These are phyloP conservation scores for Scaeva pyrastri DNA, from an alignment of 2,888 invertebrate species.

Conservation along the genomic window DNA sequence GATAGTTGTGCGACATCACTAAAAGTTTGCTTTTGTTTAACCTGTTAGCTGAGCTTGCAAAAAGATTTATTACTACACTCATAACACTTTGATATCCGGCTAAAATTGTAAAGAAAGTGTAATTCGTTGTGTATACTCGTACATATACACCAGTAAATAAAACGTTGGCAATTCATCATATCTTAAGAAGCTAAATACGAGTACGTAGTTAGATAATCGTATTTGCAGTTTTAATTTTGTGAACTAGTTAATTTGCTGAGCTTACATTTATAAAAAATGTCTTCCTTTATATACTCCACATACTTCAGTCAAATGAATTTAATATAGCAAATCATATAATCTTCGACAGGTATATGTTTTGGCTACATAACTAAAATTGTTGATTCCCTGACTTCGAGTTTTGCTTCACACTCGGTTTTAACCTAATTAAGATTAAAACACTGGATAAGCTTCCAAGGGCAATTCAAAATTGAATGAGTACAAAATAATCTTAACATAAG, in stretches of 20 bases:
- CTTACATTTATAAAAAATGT: background rate
- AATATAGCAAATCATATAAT: no score
- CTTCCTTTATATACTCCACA: no score
- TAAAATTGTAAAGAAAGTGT: background rate
- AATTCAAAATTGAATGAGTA: no score
- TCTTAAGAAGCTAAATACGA: background rate
- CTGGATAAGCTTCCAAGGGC: no score
- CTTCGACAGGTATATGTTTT: no score
- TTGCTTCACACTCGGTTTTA: no score
- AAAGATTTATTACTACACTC: background rate
- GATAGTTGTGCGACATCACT: conserved; percentile 2
- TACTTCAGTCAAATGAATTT: no score
- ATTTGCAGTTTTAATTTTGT: background rate
- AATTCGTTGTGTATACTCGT: background rate
- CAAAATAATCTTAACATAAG: no score
- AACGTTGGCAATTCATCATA: background rate
- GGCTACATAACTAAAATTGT: no score
- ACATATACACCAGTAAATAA: background rate
- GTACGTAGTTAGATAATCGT: background rate
- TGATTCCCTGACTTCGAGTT: no score
- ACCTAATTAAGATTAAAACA: no score
- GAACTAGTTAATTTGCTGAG: background rate
- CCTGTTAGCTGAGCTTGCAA: conserved; percentile 5
- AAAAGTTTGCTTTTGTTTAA: background rate
- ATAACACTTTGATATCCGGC: background rate